These are phyloP conservation scores for Nomada fucata DNA, from an alignment of 2,888 invertebrate genomes.

Conservation along the genomic window DNA sequence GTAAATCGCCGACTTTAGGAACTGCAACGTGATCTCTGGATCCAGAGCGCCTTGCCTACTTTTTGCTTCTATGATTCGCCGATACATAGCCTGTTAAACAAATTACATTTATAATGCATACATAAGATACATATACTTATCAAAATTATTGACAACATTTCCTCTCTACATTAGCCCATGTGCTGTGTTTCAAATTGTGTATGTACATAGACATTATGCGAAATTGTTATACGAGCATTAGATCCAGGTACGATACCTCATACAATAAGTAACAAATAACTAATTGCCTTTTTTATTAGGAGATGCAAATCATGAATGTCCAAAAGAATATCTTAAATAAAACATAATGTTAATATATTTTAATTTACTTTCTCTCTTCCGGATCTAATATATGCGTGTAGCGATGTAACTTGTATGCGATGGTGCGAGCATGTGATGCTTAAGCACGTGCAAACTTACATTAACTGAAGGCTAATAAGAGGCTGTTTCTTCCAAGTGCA, in stretches of 20 bases:
- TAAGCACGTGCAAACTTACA: slow-evolving; percentile 75
- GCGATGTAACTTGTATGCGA: slow-evolving; percentile 29
- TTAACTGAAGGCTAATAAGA: slow-evolving; percentile 72
- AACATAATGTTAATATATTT: not conserved
- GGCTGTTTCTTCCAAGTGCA: slow-evolving; percentile 82
- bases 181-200: slow-evolving; percentile 19
- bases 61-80: slow-evolving; percentile 92
- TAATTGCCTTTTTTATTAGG: slow-evolving; percentile 1
- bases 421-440: slow-evolving; percentile 62
- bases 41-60: slow-evolving; percentile 90
- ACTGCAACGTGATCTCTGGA: slow-evolving; percentile 96
- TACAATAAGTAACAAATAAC: not conserved
- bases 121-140: too few species aligned
- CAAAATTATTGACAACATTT: not conserved
- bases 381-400: slow-evolving; percentile 40
- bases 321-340: not conserved
- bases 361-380: not conserved
- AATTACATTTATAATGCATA: slow-evolving; percentile 19
- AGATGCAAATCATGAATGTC: not conserved
- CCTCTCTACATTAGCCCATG: not conserved
- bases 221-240: slow-evolving; percentile 21
- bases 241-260: slow-evolving; percentile 5
- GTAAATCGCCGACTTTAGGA: slow-evolving; percentile 96
- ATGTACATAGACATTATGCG: slow-evolving; percentile 11
- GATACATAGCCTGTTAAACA: slow-evolving; percentile 90